Base-by-base conservation (phyloP, 2,888 invertebrate genomes). In the Melieria picta region DNA sequence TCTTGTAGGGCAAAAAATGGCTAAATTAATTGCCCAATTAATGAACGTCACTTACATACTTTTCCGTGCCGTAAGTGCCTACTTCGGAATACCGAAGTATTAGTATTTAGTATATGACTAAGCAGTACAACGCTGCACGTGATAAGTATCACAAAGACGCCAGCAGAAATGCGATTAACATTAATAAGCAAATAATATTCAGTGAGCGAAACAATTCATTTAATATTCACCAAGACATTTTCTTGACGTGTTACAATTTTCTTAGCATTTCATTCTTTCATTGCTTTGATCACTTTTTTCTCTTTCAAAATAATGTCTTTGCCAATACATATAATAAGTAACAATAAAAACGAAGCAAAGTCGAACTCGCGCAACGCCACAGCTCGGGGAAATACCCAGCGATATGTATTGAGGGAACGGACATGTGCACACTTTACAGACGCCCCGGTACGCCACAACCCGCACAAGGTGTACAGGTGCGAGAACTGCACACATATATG, bases 381-480 rank as follows among this genome's bases (percentile, higher is more conserved):
- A 47, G 45, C 42, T 47, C 42, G 62, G 65, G 70, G 70, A 70
- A 70, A 70, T 70, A 70, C 70, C 70, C 70, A 65, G 7, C 56
- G 52, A 70, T 58, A 58, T 5, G 42, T 30, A 58, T 58, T 30
- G 42, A 13, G 30, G 16, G 10, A n/a, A 65, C 4, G 56, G 13
- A 16, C 47, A 47, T 7, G 47, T 47, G 47, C 47, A n/a, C 47
- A 48, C 4, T n/a, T 65, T 46, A 16, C 10, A 16, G 45, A n/a
- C 46, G 30, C 9, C 43, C 0, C 16, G 11, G 52, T 43, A 43
- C 9, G 43, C 52, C 6, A 5, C 48, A 42, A 42, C 43, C 48
- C 13, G 9, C 13, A n/a, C 3, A 42, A 4, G 7, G 11, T 50
- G 16, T 56, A 11, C 50, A 50, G 7, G 50, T 7, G 11, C 50